Conservation (phyloP, 2,888 invertebrate genomes). For the Drosophila eohydei region DNA sequence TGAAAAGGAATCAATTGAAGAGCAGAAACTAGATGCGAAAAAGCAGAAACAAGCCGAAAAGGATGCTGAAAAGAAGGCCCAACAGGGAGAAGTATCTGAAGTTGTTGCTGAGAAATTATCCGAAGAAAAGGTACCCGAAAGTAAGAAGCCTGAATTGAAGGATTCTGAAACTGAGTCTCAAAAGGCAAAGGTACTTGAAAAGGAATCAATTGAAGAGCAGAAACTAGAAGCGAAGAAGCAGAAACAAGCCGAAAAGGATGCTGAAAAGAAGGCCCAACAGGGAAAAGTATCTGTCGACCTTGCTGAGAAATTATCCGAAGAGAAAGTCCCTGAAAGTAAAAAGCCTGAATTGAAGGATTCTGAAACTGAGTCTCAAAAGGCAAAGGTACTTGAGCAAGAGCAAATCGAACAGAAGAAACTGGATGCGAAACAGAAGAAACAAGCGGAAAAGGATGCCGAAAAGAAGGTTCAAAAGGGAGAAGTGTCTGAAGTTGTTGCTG, state of each 20-base stretch:
- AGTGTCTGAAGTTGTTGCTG: conserved; percentile 20
- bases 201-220: conserved; percentile 16
- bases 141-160: conserved; percentile 22
- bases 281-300: conserved; percentile 21
- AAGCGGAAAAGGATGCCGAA: neutral
- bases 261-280: conserved; percentile 11
- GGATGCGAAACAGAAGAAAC: conserved; percentile 8
- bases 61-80: conserved; percentile 11
- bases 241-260: conserved; percentile 3
- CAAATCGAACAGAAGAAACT: conserved; percentile 10
- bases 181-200: conserved; percentile 20
- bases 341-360: conserved; percentile 13
- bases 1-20: conserved; percentile 1
- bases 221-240: conserved; percentile 38
- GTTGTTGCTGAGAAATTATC: conserved; percentile 20
- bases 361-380: conserved; percentile 1
- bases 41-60: conserved; percentile 15
- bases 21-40: neutral
- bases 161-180: conserved; percentile 14
- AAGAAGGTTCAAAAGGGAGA: conserved; percentile 10
- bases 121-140: conserved; percentile 8
- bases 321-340: conserved; percentile 18
- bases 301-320: conserved; percentile 14
- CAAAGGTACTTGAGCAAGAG: conserved; percentile 12
- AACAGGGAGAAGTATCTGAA: conserved; percentile 32